Conservation (phyloP, 2,888 invertebrate species). For the Pyrrhosoma nymphula region DNA sequence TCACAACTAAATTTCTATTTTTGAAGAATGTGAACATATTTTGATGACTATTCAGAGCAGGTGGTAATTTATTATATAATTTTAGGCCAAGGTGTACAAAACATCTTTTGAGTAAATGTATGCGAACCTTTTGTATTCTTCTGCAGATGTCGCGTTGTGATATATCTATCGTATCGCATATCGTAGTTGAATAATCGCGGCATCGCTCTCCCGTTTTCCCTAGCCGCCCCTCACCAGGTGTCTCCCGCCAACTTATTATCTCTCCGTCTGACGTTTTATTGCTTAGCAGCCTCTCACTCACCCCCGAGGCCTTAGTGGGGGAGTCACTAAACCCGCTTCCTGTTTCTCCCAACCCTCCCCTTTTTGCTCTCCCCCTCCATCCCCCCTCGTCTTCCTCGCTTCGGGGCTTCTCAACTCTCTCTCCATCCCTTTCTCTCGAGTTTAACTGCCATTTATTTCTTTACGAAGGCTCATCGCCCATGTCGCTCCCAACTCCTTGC, state of each 20-base stretch:
- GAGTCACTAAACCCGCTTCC: background rate
- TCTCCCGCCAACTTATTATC: background rate
- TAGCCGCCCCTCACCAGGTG: background rate
- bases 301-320: background rate
- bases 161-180: too few relatives aligned
- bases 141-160: too few relatives aligned
- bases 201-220: background rate
- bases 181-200: too few relatives aligned
- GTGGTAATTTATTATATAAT: too few relatives aligned
- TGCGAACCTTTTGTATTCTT: too few relatives aligned
- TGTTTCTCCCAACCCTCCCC: background rate
- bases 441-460: background rate
- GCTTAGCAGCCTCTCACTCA: background rate
- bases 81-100: too few relatives aligned
- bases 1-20: too few relatives aligned
- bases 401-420: background rate
- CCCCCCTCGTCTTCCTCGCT: background rate
- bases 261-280: slow-evolving; percentile 5
- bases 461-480: background rate
- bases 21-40: too few relatives aligned
- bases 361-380: background rate
- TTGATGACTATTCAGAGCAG: too few relatives aligned
- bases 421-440: background rate
- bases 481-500: background rate
- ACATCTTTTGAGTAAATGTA: too few relatives aligned